These are phyloP conservation scores for Lateolabrax maculatus DNA, from an alignment of 2,797 vertebrate genomes.

Conservation along the genomic window DNA sequence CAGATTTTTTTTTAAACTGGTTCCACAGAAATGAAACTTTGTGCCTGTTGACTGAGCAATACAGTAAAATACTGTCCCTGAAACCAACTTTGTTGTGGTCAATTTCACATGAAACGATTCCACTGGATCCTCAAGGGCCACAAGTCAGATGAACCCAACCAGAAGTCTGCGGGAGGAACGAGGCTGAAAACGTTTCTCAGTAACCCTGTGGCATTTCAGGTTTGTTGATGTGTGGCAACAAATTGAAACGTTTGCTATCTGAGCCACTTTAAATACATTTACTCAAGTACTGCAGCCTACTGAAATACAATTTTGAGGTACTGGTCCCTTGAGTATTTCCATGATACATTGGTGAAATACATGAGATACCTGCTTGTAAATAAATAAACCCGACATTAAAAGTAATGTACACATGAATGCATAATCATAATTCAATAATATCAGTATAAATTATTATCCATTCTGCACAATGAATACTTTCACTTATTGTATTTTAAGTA, in stretches of 20 bases:
- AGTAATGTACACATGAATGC: too few species aligned
- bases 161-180: not conserved
- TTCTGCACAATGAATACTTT: too few species aligned
- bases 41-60: not conserved
- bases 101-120: not conserved
- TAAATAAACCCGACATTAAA: too few species aligned
- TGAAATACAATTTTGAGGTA: too few species aligned
- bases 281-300: too few species aligned
- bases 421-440: too few species aligned
- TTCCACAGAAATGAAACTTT: conserved; percentile 42
- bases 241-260: not conserved
- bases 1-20: not conserved
- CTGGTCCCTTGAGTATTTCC: too few species aligned
- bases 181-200: not conserved
- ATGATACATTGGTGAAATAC: too few species aligned
- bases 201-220: not conserved
- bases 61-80: not conserved
- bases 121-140: not conserved
- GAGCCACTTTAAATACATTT: too few species aligned
- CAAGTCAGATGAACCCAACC: not conserved
- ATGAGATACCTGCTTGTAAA: too few species aligned
- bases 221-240: not conserved
- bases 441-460: too few species aligned
- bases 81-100: not conserved
- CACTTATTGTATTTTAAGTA: too few species aligned